These are phyloP conservation scores for Erebia epiphron DNA, from an alignment of 2,888 invertebrate genomes.

Conservation along the genomic window DNA sequence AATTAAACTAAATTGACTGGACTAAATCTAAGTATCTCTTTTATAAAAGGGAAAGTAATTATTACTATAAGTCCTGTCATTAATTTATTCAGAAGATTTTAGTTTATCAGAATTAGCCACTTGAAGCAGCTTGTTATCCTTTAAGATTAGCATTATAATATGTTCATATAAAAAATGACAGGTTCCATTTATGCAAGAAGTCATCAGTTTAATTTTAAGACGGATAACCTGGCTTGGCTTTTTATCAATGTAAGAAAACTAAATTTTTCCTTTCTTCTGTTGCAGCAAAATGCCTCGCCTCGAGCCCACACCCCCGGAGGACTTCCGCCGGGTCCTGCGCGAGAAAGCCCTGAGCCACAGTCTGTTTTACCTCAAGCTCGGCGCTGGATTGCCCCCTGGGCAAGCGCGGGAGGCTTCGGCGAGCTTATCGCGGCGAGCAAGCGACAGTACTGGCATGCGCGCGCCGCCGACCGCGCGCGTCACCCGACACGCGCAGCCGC, in stretches of 20 bases:
- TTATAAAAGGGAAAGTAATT: too few relatives aligned
- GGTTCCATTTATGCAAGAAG: too few relatives aligned
- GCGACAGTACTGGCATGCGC: slow-evolving; percentile 67
- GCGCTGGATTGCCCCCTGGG: slow-evolving; percentile 60
- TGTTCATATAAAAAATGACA: too few relatives aligned
- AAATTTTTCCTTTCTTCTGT: neutral
- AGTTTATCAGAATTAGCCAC: too few relatives aligned
- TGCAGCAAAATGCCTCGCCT: slow-evolving; percentile 65
- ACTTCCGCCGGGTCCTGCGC: slow-evolving; percentile 75
- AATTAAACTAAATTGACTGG: too few relatives aligned
- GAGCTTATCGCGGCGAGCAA: slow-evolving; percentile 41
- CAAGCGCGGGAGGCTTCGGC: slow-evolving; percentile 49
- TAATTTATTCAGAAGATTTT: too few relatives aligned
- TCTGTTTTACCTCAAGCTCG: slow-evolving; percentile 76
- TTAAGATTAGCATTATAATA: too few relatives aligned
- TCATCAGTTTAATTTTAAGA: too few relatives aligned
- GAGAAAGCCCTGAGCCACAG: slow-evolving; percentile 79
- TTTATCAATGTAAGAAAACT: neutral
- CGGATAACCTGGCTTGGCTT: too few relatives aligned
- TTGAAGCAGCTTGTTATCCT: too few relatives aligned
- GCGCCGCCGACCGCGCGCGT: slow-evolving; percentile 69
- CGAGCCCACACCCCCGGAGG: slow-evolving; percentile 67
- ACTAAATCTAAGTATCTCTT: too few relatives aligned
- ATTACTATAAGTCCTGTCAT: too few relatives aligned
- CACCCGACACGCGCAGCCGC: slow-evolving; percentile 66